These are phyloP conservation scores for Pteronura brasiliensis DNA, from an alignment of 2,113 vertebrate genomes.

Conservation along the genomic window DNA sequence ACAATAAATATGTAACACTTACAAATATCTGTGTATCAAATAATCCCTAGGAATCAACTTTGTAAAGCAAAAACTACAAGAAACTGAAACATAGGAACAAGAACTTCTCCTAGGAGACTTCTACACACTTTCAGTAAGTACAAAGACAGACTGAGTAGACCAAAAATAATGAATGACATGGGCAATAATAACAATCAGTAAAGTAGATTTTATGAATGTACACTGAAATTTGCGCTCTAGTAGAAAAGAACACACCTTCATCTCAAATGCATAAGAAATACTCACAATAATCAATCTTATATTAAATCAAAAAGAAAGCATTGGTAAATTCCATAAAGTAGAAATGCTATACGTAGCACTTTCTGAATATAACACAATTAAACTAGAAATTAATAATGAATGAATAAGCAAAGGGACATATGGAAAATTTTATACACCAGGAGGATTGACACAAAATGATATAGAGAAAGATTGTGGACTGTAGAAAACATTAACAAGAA, in stretches of 20 bases:
- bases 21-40: neutral
- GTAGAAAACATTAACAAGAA: neutral
- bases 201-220: neutral
- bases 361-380: neutral
- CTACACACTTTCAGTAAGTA: neutral
- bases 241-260: neutral
- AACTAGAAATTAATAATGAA: conserved; percentile 10
- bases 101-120: neutral
- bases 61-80: neutral
- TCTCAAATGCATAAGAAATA: neutral
- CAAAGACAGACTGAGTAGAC: neutral
- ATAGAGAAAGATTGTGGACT: neutral
- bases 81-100: neutral
- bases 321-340: neutral
- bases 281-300: neutral
- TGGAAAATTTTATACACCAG: neutral
- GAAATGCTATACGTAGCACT: neutral
- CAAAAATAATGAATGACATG: neutral
- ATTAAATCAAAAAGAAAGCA: neutral
- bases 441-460: neutral
- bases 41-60: neutral
- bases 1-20: neutral
- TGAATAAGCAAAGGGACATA: neutral
- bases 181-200: neutral
- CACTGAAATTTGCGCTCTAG: neutral